A percentile compares a stretch with the other conserved stretches of the same genome.
Conservation (phyloP, 1,140 invertebrate species). For the Schlechtendalia chinensis region DNA sequence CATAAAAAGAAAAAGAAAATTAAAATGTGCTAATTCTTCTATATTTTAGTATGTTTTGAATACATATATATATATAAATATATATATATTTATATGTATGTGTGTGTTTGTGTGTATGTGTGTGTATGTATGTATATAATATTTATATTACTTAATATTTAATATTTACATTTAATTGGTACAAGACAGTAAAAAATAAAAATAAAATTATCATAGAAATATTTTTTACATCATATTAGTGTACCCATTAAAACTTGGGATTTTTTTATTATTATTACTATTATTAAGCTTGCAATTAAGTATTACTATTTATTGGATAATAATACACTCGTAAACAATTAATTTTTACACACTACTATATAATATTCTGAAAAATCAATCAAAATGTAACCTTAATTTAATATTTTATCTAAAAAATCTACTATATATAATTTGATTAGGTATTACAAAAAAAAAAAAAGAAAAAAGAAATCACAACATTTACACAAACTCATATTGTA, state of each 20-base stretch:
- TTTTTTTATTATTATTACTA: not conserved
- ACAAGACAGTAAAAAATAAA: constrained; percentile 35
- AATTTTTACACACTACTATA: constrained; percentile 1
- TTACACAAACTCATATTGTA: constrained; percentile 26
- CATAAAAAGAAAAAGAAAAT: constrained; percentile 18
- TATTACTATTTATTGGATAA: constrained; percentile 20
- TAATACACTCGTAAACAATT: constrained; percentile 17
- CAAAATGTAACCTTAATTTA: constrained; percentile 1
- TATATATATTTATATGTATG: too few species aligned
- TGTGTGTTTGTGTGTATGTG: too few species aligned
- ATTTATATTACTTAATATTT: constrained; percentile 30
- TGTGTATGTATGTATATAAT: too few species aligned
- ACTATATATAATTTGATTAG: constrained; percentile 33
- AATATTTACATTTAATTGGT: constrained; percentile 32
- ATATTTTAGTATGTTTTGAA: constrained; percentile 34
- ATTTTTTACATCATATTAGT: constrained; percentile 38
- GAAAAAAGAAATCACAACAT: constrained; percentile 19
- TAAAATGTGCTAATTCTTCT: constrained; percentile 39
- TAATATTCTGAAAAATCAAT: constrained; percentile 2
- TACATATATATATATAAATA: not conserved
- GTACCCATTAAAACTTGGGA: constrained; percentile 42
- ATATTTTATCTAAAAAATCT: constrained; percentile 13
- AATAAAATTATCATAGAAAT: not conserved
- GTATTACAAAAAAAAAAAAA: constrained; percentile 3
- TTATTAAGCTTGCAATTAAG: not conserved